Base-by-base conservation (phyloP, 2,888 invertebrate genomes). In the Orchesellides sinensis region DNA sequence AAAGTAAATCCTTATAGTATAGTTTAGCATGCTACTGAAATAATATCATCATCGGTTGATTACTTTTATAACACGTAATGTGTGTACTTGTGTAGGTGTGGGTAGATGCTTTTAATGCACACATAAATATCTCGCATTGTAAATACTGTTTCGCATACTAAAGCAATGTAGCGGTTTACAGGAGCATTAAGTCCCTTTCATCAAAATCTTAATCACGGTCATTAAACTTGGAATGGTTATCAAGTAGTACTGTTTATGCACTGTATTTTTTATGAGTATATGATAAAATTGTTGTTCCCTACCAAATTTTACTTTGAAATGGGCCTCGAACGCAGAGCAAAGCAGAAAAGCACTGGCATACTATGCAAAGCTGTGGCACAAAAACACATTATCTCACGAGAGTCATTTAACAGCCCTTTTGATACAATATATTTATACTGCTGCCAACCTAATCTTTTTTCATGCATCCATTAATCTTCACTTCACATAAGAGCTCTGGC, bases 171-270 rank as follows among this genome's bases (percentile, higher is more conserved):
- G 23, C 6, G 54, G 25, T 8, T 54, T 54, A 54, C 5, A 54
- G 54, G 23, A 25, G 54, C 54, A 54, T 23, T 54, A 35, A 54
- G 73, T 59, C 47, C 78, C 78, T 69, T 78, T 78, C 78, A 69
- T 63, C 78, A 78, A n/a, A 78, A 77, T 32, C 66, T 68, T 78
- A 78, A 69, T 69, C 78, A 69, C 69, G 69, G 78, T 63, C 78
- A 78, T 78, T 78, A 78, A 69, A 78, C 69, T 61, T 78, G 52
- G 63, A 69, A 49, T 61, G 63, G 47, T 69, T 78, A 77, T 59
- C 56, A 66, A 75, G 56, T 17, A 56, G 40, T 68, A 19, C 3
- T 35, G 45, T 40, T 23, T 40, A 40, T 49, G n/a, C 10, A 23
- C 45, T 6, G 21, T 56, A 23, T 56, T 21, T 56, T 23, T 19